A percentile compares a stretch with the other conserved stretches of the same genome.
Evolutionary conservation across 2,797 vertebrate species (phyloP).

Genomic region (Peromyscus aztecus): DNA sequence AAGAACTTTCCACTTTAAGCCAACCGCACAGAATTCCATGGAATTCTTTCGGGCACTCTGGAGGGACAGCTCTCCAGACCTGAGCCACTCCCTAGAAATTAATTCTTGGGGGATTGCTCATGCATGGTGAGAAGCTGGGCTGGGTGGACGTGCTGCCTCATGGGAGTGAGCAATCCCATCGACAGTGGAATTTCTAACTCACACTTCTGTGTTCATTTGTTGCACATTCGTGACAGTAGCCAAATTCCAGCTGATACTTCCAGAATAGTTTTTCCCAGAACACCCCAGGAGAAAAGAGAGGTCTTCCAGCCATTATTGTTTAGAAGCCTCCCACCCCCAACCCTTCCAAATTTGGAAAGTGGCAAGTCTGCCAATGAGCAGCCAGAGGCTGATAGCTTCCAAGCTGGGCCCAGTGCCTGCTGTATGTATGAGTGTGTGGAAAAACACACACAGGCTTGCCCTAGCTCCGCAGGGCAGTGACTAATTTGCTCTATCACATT

Average conservation of each 20-base stretch:
- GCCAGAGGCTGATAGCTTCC: constrained; percentile 68
- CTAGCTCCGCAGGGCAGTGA: constrained; percentile 82
- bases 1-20: constrained; percentile 29
- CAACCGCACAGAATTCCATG: constrained; percentile 53
- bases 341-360: constrained; percentile 54
- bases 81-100: constrained; percentile 77
- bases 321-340: constrained; percentile 51
- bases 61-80: constrained; percentile 67
- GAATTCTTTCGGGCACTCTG: constrained; percentile 61
- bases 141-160: constrained; percentile 20
- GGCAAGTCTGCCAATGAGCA: constrained; percentile 63
- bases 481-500: constrained; percentile 85
- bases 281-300: constrained; percentile 39
- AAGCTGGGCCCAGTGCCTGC: constrained; percentile 49
- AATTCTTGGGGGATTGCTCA: constrained; percentile 81
- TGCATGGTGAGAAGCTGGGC: constrained; percentile 63
- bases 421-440: constrained; percentile 59
- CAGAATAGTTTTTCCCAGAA: constrained; percentile 60
- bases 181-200: constrained; percentile 75
- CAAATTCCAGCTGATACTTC: constrained; percentile 63
- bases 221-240: constrained; percentile 38
- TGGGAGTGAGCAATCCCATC: neutral
- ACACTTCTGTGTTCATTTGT: constrained; percentile 46
- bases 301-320: constrained; percentile 53
- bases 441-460: constrained; percentile 69